Conservation (phyloP, 2,797 vertebrate species). For the Aphelocoma californica region DNA sequence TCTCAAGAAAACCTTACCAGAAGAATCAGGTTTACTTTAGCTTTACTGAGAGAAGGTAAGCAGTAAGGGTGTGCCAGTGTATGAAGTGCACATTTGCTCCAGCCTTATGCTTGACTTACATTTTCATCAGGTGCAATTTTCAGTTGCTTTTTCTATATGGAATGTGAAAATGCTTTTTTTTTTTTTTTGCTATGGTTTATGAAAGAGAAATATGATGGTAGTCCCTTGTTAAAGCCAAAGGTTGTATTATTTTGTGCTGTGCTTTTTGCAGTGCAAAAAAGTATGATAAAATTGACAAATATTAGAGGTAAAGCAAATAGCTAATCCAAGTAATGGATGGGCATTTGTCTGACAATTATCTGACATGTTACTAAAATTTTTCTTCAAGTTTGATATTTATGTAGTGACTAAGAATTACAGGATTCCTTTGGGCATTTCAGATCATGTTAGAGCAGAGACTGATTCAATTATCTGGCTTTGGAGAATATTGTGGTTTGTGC, state of each 20-base stretch:
- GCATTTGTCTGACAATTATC: neutral
- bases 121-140: neutral
- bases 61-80: neutral
- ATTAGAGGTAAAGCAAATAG: neutral
- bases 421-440: neutral
- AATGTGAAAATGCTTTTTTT: neutral
- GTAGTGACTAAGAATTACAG: neutral
- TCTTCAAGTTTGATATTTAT: neutral
- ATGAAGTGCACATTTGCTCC: neutral
- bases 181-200: neutral
- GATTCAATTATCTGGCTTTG: neutral
- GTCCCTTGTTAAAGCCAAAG: neutral
- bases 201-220: neutral
- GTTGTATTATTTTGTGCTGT: neutral
- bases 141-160: neutral
- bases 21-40: neutral
- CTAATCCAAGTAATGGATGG: neutral
- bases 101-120: neutral
- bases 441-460: neutral
- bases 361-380: neutral
- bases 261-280: neutral
- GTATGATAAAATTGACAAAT: neutral
- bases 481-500: fast-evolving
- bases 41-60: neutral
- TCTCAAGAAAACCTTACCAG: neutral